phyloP scores from a whole-genome alignment of 2,797 vertebrate genomes.

The Sebastes cheni region DNA sequence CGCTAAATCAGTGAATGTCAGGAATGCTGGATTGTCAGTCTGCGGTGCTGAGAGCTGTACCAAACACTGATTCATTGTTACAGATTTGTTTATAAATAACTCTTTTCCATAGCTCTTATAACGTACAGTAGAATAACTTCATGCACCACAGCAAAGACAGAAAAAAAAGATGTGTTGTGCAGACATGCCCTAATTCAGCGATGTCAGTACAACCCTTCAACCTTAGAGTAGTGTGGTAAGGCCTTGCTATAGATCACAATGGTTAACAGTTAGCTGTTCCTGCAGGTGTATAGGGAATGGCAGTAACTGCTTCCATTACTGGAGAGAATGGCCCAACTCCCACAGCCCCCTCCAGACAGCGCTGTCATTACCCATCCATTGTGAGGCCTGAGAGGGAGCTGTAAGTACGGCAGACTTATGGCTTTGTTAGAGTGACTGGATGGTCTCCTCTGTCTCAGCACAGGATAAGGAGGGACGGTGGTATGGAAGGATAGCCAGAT shows the following conservation, averaged over 20 bases:
- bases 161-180: constrained; percentile 40
- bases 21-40: constrained; percentile 62
- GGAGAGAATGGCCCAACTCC: constrained; percentile 77
- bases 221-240: constrained; percentile 52
- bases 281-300: constrained; percentile 79
- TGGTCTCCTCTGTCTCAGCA: constrained; percentile 73
- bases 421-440: constrained; percentile 77
- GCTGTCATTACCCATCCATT: constrained; percentile 84
- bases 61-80: constrained; percentile 41
- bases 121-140: constrained; percentile 11
- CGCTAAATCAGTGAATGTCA: constrained; percentile 74
- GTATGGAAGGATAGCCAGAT: constrained; percentile 61
- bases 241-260: constrained; percentile 74
- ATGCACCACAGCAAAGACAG: constrained; percentile 14
- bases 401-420: constrained; percentile 83
- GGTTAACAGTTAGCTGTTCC: constrained; percentile 77
- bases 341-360: constrained; percentile 77
- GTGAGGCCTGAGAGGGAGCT: constrained; percentile 78
- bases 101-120: constrained; percentile 20
- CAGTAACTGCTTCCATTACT: constrained; percentile 79
- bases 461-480: constrained; percentile 57
- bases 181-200: constrained; percentile 63
- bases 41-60: constrained; percentile 30
- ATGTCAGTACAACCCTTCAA: constrained; percentile 69
- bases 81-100: constrained; percentile 64